A percentile compares a stretch with the other conserved stretches of the same genome.
phyloP scores from a whole-genome alignment of 2,113 vertebrate species.

The Phalacrocorax pelagicus region DNA sequence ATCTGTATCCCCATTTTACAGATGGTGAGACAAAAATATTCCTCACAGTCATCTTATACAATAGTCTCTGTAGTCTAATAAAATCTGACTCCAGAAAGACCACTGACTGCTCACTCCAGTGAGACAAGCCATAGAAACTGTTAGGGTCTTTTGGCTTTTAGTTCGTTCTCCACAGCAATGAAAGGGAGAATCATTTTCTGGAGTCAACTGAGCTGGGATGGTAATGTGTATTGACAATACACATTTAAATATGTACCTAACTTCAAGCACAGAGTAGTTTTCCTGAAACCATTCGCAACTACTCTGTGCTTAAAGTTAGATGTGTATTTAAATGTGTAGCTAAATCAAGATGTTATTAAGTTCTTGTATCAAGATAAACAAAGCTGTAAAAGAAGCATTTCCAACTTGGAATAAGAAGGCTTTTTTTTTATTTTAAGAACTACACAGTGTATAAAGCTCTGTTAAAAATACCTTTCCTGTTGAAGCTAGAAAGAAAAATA shows the following conservation, averaged over 20 bases:
- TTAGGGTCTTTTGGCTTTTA: not conserved
- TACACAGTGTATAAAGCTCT: not conserved
- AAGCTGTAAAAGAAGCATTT: not conserved
- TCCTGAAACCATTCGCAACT: not conserved
- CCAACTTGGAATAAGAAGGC: not conserved
- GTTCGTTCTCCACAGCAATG: not conserved
- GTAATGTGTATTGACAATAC: not conserved
- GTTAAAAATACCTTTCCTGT: not conserved
- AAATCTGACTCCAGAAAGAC: not conserved
- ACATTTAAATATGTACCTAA: not conserved
- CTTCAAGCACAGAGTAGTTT: not conserved
- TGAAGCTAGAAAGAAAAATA: slow-evolving; percentile 13
- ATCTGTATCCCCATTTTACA: not conserved
- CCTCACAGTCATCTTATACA: not conserved
- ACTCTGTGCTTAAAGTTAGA: not conserved
- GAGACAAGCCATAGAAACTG: not conserved
- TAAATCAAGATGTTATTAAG: slow-evolving; percentile 12
- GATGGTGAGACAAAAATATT: not conserved
- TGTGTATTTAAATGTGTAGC: not conserved
- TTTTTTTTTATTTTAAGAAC: not conserved
- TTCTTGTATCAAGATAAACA: not conserved
- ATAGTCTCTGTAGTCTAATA: not conserved
- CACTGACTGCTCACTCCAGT: not conserved
- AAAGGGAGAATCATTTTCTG: not conserved
- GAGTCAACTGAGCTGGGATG: not conserved